Percentiles rank a stretch among this genome's conserved stretches.
Evolutionary conservation across 2,888 invertebrate genomes (phyloP).

Genomic region (Ectemnius continuus): DNA sequence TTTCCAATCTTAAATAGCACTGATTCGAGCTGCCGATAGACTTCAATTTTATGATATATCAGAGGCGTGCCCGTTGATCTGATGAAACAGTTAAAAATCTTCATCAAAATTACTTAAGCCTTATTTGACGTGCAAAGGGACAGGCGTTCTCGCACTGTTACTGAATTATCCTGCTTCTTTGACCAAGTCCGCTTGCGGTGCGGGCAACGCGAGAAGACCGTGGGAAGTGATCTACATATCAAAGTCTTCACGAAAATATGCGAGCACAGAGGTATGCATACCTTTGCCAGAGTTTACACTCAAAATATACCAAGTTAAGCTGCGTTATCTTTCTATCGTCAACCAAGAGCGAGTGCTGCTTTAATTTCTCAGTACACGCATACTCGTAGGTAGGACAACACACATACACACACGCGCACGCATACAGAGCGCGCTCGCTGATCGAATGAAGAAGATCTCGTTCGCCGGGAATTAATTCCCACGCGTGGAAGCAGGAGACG

Average conservation of each 20-base stretch:
- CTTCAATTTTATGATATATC: slow-evolving; percentile 25
- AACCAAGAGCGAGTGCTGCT: background rate
- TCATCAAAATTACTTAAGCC: slow-evolving; percentile 32
- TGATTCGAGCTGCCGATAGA: slow-evolving; percentile 41
- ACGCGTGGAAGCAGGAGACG: slow-evolving; percentile 43
- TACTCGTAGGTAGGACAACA: background rate
- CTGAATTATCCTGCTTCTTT: no score
- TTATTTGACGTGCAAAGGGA: background rate
- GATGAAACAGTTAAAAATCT: slow-evolving; percentile 37
- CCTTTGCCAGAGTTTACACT: background rate
- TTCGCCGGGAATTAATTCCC: slow-evolving; percentile 54
- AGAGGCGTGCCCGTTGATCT: slow-evolving; percentile 33
- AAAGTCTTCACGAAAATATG: slow-evolving; percentile 6
- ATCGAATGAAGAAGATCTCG: slow-evolving; percentile 11
- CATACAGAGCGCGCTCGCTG: background rate
- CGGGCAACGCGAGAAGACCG: background rate
- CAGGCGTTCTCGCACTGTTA: no score
- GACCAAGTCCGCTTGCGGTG: no score
- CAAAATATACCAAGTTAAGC: background rate
- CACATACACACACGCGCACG: background rate
- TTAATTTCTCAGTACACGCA: background rate
- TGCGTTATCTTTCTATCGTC: background rate
- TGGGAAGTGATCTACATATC: slow-evolving; percentile 2
- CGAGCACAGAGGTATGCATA: background rate
- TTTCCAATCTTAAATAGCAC: slow-evolving; percentile 39